Base-by-base conservation (phyloP, 2,888 invertebrate genomes). In the Agrochola lychnidis region DNA sequence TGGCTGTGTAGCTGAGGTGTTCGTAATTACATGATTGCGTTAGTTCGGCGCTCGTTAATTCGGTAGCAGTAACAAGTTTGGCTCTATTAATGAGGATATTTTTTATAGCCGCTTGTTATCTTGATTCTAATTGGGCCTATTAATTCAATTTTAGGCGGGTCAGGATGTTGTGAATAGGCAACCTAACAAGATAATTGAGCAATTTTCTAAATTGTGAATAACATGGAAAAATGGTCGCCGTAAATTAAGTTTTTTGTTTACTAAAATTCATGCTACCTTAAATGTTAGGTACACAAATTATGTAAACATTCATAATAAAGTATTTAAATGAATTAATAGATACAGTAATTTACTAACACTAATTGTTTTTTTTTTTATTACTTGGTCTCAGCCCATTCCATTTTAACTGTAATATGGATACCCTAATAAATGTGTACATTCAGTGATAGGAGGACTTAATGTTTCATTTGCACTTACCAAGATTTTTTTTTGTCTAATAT, bases 11-110 rank as follows among this genome's bases (percentile, higher is more conserved):
- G 56, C 84, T 84, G 92, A 92, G 92, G 93, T 92, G 94, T 92
- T 87, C 83, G 93, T 95, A 95, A 95, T 95, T 93, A 94, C 94
- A 93, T 92, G 94, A 94, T 94, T 92, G 94, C 93, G 91, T 92
- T 91, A 90, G 92, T 91, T 89, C 89, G 88, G 81, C 88, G 91
- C 91, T 94, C 94, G 94, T 95, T 95, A 95, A 95, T 95, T 94
- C 96, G 93, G 96, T 95, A 96, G 96, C 95, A 85, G 91, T 92
- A 92, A 94, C 94, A 94, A 94, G 94, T 93, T 92, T 86, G 92
- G 89, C 90, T 92, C 94, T 94, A 94, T 95, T 95, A 95, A 95
- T 93, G 94, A 92, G 92, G 89, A 91, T 91, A 90, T 93, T 95
- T 94, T 94, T 93, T 93, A 87, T 90, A 85, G 90, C 88, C 89